Evolutionary conservation across 1,140 invertebrate genomes (phyloP).

Genomic region (Orius laevigatus): DNA sequence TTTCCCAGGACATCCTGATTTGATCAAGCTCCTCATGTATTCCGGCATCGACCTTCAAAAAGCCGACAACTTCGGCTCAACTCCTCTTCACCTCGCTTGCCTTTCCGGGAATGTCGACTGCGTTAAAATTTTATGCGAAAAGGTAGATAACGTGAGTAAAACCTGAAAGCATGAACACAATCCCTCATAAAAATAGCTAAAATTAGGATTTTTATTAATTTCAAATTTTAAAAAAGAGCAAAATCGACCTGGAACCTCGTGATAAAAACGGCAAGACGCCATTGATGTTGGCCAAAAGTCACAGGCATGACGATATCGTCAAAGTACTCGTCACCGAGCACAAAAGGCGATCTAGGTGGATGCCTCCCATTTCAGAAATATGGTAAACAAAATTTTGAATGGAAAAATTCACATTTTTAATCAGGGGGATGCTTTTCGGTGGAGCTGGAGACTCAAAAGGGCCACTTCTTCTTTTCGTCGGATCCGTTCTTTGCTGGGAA

Average conservation of each 20-base stretch:
- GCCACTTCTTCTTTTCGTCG: conserved; percentile 66
- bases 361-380: conserved; percentile 69
- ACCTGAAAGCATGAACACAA: background rate
- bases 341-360: conserved; percentile 61
- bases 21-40: conserved; percentile 77
- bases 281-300: conserved; percentile 68
- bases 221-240: conserved; percentile 37
- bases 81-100: conserved; percentile 82
- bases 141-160: conserved; percentile 33
- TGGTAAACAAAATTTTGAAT: conserved; percentile 39
- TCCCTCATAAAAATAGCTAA: too few relatives aligned
- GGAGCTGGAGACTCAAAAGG: conserved; percentile 78
- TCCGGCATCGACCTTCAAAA: conserved; percentile 75
- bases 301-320: conserved; percentile 68
- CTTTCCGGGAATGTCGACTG: conserved; percentile 70
- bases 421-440: conserved; percentile 67
- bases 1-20: conserved; percentile 51
- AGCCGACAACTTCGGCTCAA: conserved; percentile 83
- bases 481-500: conserved; percentile 73
- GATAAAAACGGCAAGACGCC: conserved; percentile 88
- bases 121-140: conserved; percentile 67
- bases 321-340: conserved; percentile 62
- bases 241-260: conserved; percentile 63
- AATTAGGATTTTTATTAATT: background rate
- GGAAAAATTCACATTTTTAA: too few relatives aligned